These are phyloP conservation scores for Asbolus verrucosus DNA, from an alignment of 1,140 invertebrate species.

Conservation along the genomic window DNA sequence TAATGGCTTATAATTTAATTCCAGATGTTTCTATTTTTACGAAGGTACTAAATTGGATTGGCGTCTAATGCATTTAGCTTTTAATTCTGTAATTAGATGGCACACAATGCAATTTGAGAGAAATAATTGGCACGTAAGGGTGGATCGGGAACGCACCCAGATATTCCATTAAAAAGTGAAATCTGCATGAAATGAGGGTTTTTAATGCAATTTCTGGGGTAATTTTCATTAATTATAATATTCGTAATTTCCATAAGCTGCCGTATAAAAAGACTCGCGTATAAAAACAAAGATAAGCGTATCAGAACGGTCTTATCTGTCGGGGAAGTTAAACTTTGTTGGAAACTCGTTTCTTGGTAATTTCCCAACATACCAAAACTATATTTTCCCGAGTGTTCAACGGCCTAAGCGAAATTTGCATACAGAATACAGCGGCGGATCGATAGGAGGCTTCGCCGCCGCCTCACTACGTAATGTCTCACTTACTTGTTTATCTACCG, in stretches of 20 bases:
- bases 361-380: conserved; percentile 56
- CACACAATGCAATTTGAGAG: neutral
- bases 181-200: conserved; percentile 48
- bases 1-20: too few species aligned
- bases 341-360: conserved; percentile 55
- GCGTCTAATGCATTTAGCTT: neutral
- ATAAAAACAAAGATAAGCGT: conserved; percentile 50
- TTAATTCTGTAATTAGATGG: conserved; percentile 16
- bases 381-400: conserved; percentile 54
- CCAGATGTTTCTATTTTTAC: too few species aligned
- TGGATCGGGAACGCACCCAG: neutral
- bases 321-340: conserved; percentile 52
- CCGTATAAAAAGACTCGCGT: conserved; percentile 30
- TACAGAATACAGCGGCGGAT: conserved; percentile 47
- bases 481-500: conserved; percentile 58
- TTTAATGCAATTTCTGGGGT: conserved; percentile 47
- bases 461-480: conserved; percentile 51
- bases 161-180: conserved; percentile 41
- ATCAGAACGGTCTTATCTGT: conserved; percentile 44
- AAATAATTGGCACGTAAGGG: neutral
- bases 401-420: conserved; percentile 54
- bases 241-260: conserved; percentile 46
- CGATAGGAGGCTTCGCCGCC: conserved; percentile 14
- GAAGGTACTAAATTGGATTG: too few species aligned
- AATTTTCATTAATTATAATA: conserved; percentile 53